Conservation (phyloP, 2,113 vertebrate species). For the Bos javanicus region DNA sequence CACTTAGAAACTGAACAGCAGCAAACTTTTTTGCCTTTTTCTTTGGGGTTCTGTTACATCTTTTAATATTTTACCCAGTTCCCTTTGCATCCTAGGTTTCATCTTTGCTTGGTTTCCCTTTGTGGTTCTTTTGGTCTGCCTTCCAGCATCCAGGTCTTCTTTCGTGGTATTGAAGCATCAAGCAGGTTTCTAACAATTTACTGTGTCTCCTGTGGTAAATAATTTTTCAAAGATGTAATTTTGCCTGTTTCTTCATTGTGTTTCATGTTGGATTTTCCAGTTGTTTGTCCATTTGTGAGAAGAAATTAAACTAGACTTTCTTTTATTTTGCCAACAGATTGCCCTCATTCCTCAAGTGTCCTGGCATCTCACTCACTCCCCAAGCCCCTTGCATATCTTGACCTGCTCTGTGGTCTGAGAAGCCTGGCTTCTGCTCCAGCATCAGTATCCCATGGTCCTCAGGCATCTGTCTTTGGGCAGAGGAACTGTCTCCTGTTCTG, state of each 20-base stretch:
- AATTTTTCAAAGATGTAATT: conserved; percentile 19
- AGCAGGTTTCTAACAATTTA: conserved; percentile 17
- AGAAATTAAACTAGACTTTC: conserved; percentile 18
- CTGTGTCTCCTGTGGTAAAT: conserved; percentile 16
- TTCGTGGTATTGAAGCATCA: not conserved
- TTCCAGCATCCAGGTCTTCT: not conserved
- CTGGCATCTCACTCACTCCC: no score
- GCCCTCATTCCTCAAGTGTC: not conserved
- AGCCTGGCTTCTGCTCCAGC: not conserved
- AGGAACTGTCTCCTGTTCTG: not conserved
- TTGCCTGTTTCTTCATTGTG: not conserved
- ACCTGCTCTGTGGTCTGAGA: not conserved
- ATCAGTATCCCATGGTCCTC: not conserved
- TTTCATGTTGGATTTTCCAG: not conserved
- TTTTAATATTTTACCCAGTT: not conserved
- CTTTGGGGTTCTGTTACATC: not conserved
- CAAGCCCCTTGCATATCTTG: not conserved
- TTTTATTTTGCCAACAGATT: not conserved
- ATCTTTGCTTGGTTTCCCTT: not conserved
- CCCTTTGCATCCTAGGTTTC: not conserved
- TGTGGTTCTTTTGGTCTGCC: not conserved
- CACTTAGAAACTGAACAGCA: not conserved
- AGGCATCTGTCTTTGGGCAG: not conserved
- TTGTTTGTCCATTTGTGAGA: not conserved
- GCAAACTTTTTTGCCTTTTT: not conserved